A percentile compares a stretch with the other conserved stretches of the same genome.
Conservation (phyloP, 2,797 vertebrate genomes). For the Knipowitschia caucasica region DNA sequence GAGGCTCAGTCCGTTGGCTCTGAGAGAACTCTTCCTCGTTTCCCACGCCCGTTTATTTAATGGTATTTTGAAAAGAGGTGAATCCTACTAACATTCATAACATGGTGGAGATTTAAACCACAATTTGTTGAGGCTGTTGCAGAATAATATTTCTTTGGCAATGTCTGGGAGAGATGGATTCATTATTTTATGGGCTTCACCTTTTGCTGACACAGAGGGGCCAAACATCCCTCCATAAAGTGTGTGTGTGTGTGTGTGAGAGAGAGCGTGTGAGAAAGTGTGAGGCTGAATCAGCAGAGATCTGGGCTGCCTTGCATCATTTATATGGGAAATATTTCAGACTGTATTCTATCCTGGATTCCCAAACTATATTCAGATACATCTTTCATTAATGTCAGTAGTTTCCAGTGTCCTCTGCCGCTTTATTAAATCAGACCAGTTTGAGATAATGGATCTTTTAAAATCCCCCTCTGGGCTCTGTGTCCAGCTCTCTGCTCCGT, state of each 20-base stretch:
- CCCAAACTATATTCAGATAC: neutral
- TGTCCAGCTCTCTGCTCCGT: slow-evolving; percentile 34
- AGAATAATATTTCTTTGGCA: neutral
- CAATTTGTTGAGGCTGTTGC: neutral
- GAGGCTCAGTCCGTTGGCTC: no score
- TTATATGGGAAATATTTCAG: neutral
- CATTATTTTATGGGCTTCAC: slow-evolving; percentile 39
- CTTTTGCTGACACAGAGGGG: slow-evolving; percentile 51
- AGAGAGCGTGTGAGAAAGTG: no score
- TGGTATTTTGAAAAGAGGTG: no score
- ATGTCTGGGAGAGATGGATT: slow-evolving; percentile 21
- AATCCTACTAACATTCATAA: no score
- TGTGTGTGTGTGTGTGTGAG: no score
- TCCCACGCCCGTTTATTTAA: no score
- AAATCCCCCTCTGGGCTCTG: slow-evolving; percentile 67
- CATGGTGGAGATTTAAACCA: neutral
- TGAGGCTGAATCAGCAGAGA: slow-evolving; percentile 53
- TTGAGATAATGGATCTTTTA: slow-evolving; percentile 74
- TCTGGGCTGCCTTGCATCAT: slow-evolving; percentile 28
- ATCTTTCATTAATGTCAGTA: slow-evolving; percentile 7
- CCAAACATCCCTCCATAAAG: slow-evolving; percentile 32
- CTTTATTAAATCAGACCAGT: slow-evolving; percentile 63
- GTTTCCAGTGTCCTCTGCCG: neutral
- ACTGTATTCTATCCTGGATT: neutral
- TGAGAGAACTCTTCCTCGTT: no score